Evolutionary conservation across 2,113 vertebrate species (phyloP).

Genomic region (Haplochromis burtoni): DNA sequence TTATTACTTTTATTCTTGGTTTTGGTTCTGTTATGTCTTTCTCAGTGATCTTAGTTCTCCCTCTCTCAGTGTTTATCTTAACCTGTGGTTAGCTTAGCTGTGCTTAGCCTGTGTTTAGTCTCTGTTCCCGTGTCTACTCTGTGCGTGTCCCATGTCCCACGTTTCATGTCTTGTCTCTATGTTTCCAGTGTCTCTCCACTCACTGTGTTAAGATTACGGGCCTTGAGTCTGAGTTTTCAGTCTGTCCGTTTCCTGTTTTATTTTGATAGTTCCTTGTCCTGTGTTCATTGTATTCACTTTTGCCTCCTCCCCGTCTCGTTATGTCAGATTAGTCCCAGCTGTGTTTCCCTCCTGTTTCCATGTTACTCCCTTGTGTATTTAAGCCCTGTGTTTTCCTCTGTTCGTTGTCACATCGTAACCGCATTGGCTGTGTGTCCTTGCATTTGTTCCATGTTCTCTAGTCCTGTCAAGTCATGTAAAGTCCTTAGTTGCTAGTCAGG

Average conservation of each 20-base stretch:
- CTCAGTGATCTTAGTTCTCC: background rate
- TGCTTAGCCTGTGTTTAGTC: background rate
- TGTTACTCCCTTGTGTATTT: background rate
- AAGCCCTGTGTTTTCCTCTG: background rate
- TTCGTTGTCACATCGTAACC: background rate
- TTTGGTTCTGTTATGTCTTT: background rate
- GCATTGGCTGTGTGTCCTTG: background rate
- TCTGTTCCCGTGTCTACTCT: background rate
- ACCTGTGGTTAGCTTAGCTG: background rate
- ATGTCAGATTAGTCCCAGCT: background rate
- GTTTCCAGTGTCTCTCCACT: background rate
- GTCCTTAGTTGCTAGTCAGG: background rate
- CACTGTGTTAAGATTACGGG: background rate
- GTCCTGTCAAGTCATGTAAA: accelerated
- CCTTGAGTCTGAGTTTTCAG: background rate
- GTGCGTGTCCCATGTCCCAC: background rate
- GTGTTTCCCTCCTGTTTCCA: background rate
- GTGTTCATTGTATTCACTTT: background rate
- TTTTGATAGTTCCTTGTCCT: background rate
- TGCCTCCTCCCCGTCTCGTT: accelerated
- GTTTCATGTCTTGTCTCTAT: background rate
- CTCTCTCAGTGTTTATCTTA: background rate
- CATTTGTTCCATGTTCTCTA: accelerated
- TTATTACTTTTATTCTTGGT: background rate
- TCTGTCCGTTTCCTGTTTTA: background rate